phyloP scores from a whole-genome alignment of 1,140 invertebrate genomes.

The Pissodes strobi region DNA sequence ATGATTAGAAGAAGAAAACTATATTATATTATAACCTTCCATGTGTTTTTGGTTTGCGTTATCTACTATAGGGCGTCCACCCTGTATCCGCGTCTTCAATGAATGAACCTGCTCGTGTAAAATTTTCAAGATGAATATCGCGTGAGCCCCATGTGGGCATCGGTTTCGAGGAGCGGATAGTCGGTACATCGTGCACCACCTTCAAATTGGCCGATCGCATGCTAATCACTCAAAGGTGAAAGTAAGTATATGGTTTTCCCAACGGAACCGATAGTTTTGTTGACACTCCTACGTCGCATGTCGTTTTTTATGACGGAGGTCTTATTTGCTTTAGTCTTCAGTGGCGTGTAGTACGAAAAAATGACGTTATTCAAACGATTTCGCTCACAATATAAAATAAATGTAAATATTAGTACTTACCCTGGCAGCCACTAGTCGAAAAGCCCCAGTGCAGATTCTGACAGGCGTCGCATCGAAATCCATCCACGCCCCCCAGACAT shows the following conservation, averaged over 20 bases:
- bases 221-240: neutral
- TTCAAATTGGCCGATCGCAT: neutral
- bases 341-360: neutral
- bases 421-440: conserved; percentile 69
- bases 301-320: no score
- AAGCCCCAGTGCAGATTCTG: conserved; percentile 77
- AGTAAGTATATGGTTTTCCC: neutral
- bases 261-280: no score
- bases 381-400: neutral
- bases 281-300: neutral
- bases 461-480: conserved; percentile 79
- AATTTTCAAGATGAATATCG: neutral
- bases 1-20: no score
- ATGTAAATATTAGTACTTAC: conserved; percentile 62
- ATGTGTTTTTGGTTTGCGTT: no score
- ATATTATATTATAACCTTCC: no score
- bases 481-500: conserved; percentile 74
- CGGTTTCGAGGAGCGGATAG: neutral
- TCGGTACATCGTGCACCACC: neutral
- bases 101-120: neutral
- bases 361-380: neutral
- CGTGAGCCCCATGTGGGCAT: no score
- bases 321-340: neutral
- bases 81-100: neutral
- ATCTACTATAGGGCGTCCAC: neutral